Conservation (phyloP, 1,140 invertebrate genomes). For the Drosophila fuyamai region DNA sequence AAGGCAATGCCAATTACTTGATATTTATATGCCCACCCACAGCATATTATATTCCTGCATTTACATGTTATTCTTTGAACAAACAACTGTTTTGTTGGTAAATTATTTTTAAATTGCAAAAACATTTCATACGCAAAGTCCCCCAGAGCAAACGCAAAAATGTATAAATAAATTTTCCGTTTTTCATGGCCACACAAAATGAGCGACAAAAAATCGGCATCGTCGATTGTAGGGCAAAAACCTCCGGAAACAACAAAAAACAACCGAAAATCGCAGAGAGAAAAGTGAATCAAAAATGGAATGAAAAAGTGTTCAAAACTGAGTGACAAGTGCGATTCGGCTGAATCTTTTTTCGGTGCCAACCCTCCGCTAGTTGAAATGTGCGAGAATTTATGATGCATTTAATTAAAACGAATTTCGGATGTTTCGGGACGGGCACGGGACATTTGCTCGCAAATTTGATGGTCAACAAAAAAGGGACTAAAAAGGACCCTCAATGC, state of each 20-base stretch:
- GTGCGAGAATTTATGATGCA: constrained; percentile 59
- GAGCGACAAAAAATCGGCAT: constrained; percentile 39
- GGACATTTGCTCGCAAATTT: constrained; percentile 35
- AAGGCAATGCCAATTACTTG: background rate
- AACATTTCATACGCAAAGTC: constrained; percentile 39
- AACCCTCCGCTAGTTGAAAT: constrained; percentile 28
- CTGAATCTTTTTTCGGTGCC: constrained; percentile 14
- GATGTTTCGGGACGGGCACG: constrained; percentile 3
- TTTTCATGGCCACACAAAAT: constrained; percentile 72
- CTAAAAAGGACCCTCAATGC: constrained; percentile 12
- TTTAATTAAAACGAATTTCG: constrained; percentile 55
- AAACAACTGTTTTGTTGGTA: constrained; percentile 36
- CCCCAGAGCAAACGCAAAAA: constrained; percentile 54
- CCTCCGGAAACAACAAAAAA: constrained; percentile 20
- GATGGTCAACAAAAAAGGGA: constrained; percentile 38
- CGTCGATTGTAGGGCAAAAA: constrained; percentile 40
- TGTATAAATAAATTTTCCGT: constrained; percentile 61
- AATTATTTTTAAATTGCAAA: constrained; percentile 65
- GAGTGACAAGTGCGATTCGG: constrained; percentile 48
- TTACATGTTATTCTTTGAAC: constrained; percentile 14
- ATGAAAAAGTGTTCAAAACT: constrained; percentile 42
- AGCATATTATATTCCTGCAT: constrained; percentile 25
- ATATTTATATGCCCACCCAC: constrained; percentile 12
- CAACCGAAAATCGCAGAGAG: constrained; percentile 35
- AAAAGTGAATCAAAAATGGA: constrained; percentile 44